phyloP scores from a whole-genome alignment of 2,113 vertebrate genomes.

The Andinoacara biseriatus region DNA sequence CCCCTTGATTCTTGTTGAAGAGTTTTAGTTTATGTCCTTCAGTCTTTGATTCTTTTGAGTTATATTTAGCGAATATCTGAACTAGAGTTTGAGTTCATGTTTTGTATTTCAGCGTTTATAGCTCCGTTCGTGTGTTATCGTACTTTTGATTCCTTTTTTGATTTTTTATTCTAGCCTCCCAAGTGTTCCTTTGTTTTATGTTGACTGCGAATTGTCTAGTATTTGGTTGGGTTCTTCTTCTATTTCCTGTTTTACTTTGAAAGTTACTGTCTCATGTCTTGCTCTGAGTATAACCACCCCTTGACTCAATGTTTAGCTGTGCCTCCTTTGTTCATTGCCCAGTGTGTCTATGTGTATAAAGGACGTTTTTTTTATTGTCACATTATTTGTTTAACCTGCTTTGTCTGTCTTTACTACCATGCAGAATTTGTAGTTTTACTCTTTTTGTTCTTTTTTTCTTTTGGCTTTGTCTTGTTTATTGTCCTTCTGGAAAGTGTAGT shows the following conservation, averaged over 20 bases:
- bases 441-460: neutral
- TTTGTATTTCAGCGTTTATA: neutral
- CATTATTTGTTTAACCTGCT: neutral
- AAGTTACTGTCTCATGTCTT: neutral
- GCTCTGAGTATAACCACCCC: neutral
- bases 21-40: neutral
- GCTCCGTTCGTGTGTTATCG: rapidly evolving
- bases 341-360: neutral
- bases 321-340: neutral
- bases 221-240: neutral
- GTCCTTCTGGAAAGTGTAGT: no score
- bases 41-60: neutral
- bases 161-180: neutral
- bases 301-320: neutral
- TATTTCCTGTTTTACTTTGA: neutral
- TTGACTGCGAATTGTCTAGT: neutral
- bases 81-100: no score
- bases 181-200: neutral
- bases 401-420: neutral
- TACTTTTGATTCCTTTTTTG: neutral
- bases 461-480: no score
- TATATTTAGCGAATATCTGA: neutral
- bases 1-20: neutral
- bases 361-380: neutral
- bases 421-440: rapidly evolving